phyloP scores from a whole-genome alignment of 1,140 invertebrate genomes.

The Cherax destructor region DNA sequence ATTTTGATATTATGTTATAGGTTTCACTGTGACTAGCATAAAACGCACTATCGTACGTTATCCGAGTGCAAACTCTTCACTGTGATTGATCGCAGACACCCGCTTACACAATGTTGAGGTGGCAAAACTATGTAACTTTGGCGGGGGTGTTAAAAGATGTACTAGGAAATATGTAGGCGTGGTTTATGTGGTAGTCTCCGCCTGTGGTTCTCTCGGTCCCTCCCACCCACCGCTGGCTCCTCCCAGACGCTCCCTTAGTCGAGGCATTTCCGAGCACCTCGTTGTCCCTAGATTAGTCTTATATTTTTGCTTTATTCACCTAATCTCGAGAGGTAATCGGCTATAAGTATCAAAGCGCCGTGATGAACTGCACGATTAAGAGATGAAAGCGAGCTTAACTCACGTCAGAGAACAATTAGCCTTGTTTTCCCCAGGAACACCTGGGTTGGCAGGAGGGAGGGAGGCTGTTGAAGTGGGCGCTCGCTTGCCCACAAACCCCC shows the following conservation, averaged over 20 bases:
- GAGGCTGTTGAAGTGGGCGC: not conserved
- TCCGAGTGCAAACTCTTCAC: not conserved
- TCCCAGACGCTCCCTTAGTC: not conserved
- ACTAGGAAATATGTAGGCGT: not conserved
- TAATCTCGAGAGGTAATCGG: not conserved
- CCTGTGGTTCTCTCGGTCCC: not conserved
- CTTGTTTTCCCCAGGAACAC: not conserved
- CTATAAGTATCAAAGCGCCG: not conserved
- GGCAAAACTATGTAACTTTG: not conserved
- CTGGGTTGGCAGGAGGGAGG: not conserved
- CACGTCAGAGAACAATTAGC: not conserved
- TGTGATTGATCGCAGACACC: not conserved
- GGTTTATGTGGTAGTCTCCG: not conserved
- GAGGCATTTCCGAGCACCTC: not conserved
- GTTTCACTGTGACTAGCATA: too few relatives aligned
- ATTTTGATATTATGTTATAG: too few relatives aligned
- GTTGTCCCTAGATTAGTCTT: not conserved
- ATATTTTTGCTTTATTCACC: not conserved
- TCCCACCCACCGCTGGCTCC: not conserved
- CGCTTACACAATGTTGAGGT: not conserved
- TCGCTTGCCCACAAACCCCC: not conserved
- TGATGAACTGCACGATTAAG: not conserved
- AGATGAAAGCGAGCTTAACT: constrained; percentile 10
- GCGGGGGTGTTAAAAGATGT: not conserved
- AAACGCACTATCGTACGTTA: too few relatives aligned